A percentile compares a stretch with the other conserved stretches of the same genome.
phyloP scores from a whole-genome alignment of 2,113 vertebrate genomes.

The Panurus biarmicus region DNA sequence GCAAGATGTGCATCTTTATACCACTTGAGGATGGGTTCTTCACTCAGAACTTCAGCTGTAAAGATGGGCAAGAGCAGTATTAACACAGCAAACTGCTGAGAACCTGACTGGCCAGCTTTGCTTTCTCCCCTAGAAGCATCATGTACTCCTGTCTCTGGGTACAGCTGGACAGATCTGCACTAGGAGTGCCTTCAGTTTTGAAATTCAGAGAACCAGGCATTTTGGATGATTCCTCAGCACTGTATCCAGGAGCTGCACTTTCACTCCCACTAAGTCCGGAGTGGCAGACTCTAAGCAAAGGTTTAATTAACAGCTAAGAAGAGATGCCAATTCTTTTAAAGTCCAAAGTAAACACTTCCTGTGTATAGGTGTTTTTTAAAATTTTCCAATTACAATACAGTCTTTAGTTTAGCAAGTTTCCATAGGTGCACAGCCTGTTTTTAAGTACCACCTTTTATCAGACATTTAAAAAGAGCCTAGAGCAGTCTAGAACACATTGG shows the following conservation, averaged over 20 bases:
- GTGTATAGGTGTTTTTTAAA: neutral
- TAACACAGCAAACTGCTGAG: neutral
- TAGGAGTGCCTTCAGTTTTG: neutral
- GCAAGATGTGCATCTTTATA: constrained; percentile 89
- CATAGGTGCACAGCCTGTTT: neutral
- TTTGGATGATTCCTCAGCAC: neutral
- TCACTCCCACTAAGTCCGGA: neutral
- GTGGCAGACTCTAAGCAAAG: neutral
- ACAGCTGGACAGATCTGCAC: rapidly evolving
- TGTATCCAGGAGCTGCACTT: neutral
- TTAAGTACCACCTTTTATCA: neutral
- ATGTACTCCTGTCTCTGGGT: rapidly evolving
- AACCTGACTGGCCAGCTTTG: neutral
- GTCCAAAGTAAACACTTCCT: neutral
- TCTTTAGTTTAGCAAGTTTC: neutral
- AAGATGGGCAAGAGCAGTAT: neutral
- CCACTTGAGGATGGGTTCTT: constrained; percentile 98
- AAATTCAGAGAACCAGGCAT: no score
- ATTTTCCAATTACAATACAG: neutral
- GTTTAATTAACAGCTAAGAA: neutral
- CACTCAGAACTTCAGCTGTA: constrained; percentile 92
- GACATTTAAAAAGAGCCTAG: neutral
- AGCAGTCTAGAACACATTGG: neutral
- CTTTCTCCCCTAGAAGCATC: neutral
- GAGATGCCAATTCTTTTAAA: neutral